Evolutionary conservation across 2,113 vertebrate species (phyloP).

Genomic region (Protomyctophum bolini): DNA sequence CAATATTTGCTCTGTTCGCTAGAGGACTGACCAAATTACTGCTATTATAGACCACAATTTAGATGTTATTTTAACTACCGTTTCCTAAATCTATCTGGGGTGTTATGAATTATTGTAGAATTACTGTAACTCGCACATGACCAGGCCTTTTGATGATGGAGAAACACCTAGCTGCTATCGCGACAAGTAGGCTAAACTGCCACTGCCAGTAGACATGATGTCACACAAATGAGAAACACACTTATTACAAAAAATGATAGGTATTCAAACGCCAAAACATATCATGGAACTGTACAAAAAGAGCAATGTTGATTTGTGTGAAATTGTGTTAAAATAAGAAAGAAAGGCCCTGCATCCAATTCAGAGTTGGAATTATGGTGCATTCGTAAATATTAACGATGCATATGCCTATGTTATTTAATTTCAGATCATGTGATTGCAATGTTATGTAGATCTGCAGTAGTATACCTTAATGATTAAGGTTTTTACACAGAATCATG

Average conservation of each 20-base stretch:
- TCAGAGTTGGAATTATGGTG: not conserved
- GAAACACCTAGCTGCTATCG: not conserved
- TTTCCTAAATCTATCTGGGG: too few relatives aligned
- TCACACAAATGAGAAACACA: slow-evolving; percentile 24
- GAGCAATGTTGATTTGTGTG: not conserved
- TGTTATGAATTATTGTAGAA: not conserved
- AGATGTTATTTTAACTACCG: not conserved
- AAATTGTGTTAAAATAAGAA: not conserved
- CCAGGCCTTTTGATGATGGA: slow-evolving; percentile 40
- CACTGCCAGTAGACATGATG: slow-evolving; percentile 25
- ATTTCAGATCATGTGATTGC: too few relatives aligned
- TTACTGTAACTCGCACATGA: not conserved
- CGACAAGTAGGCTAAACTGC: slow-evolving; percentile 16
- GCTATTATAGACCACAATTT: not conserved
- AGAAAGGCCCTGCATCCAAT: not conserved
- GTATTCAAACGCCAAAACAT: not conserved
- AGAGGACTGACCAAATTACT: not conserved
- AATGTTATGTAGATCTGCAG: too few relatives aligned
- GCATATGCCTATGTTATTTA: too few relatives aligned
- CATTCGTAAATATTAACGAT: not conserved
- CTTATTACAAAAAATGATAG: not conserved
- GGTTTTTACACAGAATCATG: too few relatives aligned
- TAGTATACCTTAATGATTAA: too few relatives aligned
- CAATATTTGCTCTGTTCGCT: slow-evolving; percentile 59
- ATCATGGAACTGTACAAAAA: not conserved